These are phyloP conservation scores for Trichoplusia ni DNA, from an alignment of 1,140 invertebrate species.

Conservation along the genomic window DNA sequence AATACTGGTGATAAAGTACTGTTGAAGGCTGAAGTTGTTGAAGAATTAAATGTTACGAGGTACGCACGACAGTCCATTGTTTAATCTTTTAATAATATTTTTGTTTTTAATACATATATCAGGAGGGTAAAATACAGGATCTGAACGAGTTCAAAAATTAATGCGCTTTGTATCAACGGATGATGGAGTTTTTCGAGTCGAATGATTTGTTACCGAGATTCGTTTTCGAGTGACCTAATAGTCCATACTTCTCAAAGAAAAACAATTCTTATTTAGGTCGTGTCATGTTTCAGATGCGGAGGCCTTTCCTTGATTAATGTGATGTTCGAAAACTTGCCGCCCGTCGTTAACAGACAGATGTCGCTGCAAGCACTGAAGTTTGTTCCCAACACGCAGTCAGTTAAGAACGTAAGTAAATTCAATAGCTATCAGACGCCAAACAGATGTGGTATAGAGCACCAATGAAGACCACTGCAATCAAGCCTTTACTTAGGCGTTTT, in stretches of 20 bases:
- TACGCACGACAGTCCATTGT: not conserved
- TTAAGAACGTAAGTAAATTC: constrained; percentile 40
- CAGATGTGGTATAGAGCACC: not conserved
- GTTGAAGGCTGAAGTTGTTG: constrained; percentile 26
- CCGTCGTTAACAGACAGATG: not conserved
- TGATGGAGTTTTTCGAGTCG: no score
- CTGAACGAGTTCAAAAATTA: no score
- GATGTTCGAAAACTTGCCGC: constrained; percentile 36
- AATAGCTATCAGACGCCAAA: not conserved
- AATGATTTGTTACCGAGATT: no score
- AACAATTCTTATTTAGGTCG: no score
- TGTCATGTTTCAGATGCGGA: constrained; percentile 38
- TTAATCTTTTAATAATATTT: not conserved
- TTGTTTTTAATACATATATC: no score
- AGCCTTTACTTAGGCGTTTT: no score
- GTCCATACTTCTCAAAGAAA: no score
- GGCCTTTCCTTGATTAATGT: constrained; percentile 43
- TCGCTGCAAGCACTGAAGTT: constrained; percentile 42
- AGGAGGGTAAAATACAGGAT: no score
- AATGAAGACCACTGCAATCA: no score
- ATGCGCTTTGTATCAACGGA: no score
- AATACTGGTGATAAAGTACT: constrained; percentile 23
- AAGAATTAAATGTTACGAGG: constrained; percentile 31
- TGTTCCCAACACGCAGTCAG: constrained; percentile 33
- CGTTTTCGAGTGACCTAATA: no score